These are phyloP conservation scores for Abscondita cerata DNA, from an alignment of 2,888 invertebrate genomes.

Conservation along the genomic window DNA sequence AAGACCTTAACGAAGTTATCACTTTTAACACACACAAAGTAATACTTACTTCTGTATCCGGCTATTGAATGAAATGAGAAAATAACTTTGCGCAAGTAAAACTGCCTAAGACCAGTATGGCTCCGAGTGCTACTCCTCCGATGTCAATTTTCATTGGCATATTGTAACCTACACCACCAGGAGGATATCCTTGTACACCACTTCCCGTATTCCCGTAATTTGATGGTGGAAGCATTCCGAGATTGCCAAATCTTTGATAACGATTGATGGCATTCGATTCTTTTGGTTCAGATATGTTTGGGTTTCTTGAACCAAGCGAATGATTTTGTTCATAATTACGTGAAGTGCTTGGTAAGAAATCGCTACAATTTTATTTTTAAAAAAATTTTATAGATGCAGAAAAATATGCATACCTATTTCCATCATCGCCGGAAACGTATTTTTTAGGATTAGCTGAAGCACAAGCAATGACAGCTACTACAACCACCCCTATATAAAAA, in stretches of 20 bases:
- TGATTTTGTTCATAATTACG: slow-evolving; percentile 55
- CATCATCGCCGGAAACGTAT: slow-evolving; percentile 46
- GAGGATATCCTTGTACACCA: slow-evolving; percentile 39
- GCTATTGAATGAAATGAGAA: slow-evolving; percentile 69
- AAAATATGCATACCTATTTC: too few species aligned
- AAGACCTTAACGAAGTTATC: slow-evolving; percentile 53
- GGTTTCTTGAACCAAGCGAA: slow-evolving; percentile 21
- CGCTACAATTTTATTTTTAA: slow-evolving; percentile 39
- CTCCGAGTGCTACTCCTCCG: slow-evolving; percentile 79
- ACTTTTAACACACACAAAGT: slow-evolving; percentile 8
- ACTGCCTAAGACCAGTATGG: slow-evolving; percentile 78
- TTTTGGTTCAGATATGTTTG: slow-evolving; percentile 39
- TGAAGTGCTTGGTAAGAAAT: slow-evolving; percentile 59
- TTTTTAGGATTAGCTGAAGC: slow-evolving; percentile 50
- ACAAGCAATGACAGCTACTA: slow-evolving; percentile 15
- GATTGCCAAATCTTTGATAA: slow-evolving; percentile 63
- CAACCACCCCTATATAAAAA: slow-evolving; percentile 17
- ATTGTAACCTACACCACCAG: slow-evolving; percentile 65
- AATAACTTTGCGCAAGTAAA: slow-evolving; percentile 78
- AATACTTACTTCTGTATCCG: slow-evolving; percentile 74
- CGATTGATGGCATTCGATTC: slow-evolving; percentile 49
- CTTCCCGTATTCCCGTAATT: slow-evolving; percentile 62
- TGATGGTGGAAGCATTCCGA: slow-evolving; percentile 49
- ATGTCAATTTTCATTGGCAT: slow-evolving; percentile 81
- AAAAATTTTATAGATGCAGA: not conserved